Evolutionary conservation across 2,113 vertebrate species (phyloP), one percentile per base, ranked within the genome.

Genomic region (Peromyscus californicus): DNA sequence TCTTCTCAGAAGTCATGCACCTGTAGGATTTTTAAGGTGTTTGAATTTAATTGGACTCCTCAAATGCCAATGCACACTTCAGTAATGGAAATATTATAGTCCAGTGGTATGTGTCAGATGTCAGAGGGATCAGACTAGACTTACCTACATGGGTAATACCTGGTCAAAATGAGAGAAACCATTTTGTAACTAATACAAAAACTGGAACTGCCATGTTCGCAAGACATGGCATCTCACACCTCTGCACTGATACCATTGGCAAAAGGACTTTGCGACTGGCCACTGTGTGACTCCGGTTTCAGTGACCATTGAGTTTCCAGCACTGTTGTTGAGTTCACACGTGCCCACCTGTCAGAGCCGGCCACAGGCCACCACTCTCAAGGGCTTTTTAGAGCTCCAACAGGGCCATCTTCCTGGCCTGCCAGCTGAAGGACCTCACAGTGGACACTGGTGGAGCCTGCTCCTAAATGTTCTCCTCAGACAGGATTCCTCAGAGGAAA

Each of bases 61-160:
- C 48, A 90, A 75, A 65, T 90, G 63, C 69, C 89, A 79, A 88
- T 87, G 21, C 90, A 97, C 95, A 74, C 6, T 59, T 89, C 22
- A 78, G 11, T 90, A 61, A 63, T 82, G 59, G n/a, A 94, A 78
- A 93, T 65, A 82, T 76, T 85, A 5, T 51, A 72, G 15, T 80
- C 42, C 12, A 21, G 15, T 94, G 70, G 7, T 51, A n/a, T 69
- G 3, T 91, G 15, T 85, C 57, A 72, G 36, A 19, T 87, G 63
- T n/a, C 17, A 80, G 24, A 76, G 31, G 57, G 5, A 59, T 61
- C 15, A 24, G 22, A 59, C 22, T 82, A 24, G 36, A 83, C 22
- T 92, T 75, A 69, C 33, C 65, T 12, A 89, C 1, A 1, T 57
- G 57, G 36, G 1, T 26, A 8, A 61, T 26, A 39, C 36, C 54